Conservation (phyloP, 2,113 vertebrate genomes). For the Rhipidura dahli region DNA sequence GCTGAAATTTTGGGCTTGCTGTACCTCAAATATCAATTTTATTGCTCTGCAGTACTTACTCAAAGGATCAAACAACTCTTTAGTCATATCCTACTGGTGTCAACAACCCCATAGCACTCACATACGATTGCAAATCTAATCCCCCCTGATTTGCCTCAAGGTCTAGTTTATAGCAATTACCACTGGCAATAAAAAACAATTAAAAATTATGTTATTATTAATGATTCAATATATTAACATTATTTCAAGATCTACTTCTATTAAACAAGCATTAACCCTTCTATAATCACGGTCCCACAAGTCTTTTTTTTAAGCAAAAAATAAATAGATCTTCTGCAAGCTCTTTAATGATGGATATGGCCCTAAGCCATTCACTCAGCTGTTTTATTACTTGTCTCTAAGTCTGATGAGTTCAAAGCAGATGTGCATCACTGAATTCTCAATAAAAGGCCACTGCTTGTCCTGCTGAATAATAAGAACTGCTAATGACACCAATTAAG, state of each 20-base stretch:
- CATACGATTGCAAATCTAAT: background rate
- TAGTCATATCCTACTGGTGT: background rate
- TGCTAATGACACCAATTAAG: constrained; percentile 77
- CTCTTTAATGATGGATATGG: constrained; percentile 55
- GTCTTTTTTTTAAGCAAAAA: background rate
- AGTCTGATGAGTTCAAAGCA: constrained; percentile 72
- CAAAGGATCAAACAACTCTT: background rate
- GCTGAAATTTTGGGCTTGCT: background rate
- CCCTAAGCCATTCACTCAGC: constrained; percentile 69
- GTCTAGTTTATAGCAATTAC: background rate
- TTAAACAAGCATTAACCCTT: background rate
- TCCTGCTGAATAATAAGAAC: constrained; percentile 77
- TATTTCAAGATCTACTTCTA: background rate
- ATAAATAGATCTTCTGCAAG: constrained; percentile 20
- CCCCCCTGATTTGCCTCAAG: background rate
- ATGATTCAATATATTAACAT: background rate
- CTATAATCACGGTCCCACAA: background rate
- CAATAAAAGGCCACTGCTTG: constrained; percentile 75
- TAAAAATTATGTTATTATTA: background rate
- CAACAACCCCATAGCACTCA: background rate
- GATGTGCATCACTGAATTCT: constrained; percentile 74
- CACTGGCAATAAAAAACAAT: background rate
- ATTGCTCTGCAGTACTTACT: background rate
- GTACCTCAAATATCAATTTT: background rate
- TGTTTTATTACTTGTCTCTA: constrained; percentile 76